Percentiles rank a stretch among this genome's conserved stretches.
phyloP scores from a whole-genome alignment of 1,140 invertebrate species.

The Bombus superbus region DNA sequence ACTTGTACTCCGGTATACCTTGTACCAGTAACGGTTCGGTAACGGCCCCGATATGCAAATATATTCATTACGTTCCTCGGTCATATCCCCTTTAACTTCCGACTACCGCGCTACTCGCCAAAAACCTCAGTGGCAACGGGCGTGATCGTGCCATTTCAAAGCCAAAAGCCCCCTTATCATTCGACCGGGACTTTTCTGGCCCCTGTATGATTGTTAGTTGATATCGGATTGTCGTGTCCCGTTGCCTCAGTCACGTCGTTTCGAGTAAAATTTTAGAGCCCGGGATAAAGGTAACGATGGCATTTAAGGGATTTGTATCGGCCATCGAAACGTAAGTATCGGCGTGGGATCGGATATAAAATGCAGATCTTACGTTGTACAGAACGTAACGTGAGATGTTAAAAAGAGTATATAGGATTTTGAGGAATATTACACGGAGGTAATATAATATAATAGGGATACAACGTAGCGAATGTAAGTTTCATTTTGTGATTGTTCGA shows the following conservation, averaged over 20 bases:
- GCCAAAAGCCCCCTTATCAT: slow-evolving; percentile 22
- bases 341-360: not conserved
- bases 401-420: not conserved
- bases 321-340: not conserved
- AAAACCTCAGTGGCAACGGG: slow-evolving; percentile 59
- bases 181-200: not conserved
- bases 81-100: slow-evolving; percentile 70
- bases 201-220: not conserved
- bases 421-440: no score
- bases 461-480: no score
- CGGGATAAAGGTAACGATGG: not conserved
- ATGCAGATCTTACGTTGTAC: not conserved
- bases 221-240: not conserved
- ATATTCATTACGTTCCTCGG: slow-evolving; percentile 80
- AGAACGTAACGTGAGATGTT: not conserved
- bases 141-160: slow-evolving; percentile 40
- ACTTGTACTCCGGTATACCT: slow-evolving; percentile 73
- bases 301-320: not conserved
- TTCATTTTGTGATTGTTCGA: no score
- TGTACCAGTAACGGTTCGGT: slow-evolving; percentile 80
- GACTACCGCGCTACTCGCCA: slow-evolving; percentile 46
- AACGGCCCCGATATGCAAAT: slow-evolving; percentile 82
- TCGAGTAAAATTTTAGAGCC: not conserved
- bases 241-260: not conserved
- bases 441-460: no score